These are phyloP conservation scores for Dryobota labecula DNA, from an alignment of 2,888 invertebrate genomes.

Conservation along the genomic window DNA sequence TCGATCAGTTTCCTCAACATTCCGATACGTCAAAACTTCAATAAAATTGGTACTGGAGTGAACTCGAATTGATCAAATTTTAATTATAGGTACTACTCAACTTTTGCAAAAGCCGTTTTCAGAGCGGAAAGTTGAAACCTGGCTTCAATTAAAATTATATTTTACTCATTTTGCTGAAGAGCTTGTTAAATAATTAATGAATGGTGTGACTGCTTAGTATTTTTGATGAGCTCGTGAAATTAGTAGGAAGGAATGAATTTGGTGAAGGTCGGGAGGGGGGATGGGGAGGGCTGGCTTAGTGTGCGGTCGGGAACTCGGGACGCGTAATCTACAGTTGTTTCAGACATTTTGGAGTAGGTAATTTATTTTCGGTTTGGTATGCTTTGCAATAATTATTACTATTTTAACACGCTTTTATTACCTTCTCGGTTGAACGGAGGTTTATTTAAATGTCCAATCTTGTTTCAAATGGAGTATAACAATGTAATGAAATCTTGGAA, in stretches of 20 bases:
- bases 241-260: slow-evolving; percentile 41
- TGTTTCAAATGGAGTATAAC: too few relatives aligned
- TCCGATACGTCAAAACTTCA: slow-evolving; percentile 22
- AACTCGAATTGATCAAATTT: slow-evolving; percentile 39
- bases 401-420: too few relatives aligned
- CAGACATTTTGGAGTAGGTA: slow-evolving; percentile 37
- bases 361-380: slow-evolving; percentile 37
- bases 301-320: slow-evolving; percentile 16
- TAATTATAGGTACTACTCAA: slow-evolving; percentile 36
- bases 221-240: slow-evolving; percentile 59
- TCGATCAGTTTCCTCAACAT: slow-evolving; percentile 9
- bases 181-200: slow-evolving; percentile 60
- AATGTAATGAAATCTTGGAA: too few relatives aligned
- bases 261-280: not conserved
- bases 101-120: slow-evolving; percentile 33
- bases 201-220: slow-evolving; percentile 49
- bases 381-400: slow-evolving; percentile 18
- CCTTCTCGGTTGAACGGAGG: too few relatives aligned
- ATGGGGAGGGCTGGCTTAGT: not conserved
- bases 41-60: slow-evolving; percentile 7
- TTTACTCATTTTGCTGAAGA: slow-evolving; percentile 52
- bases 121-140: slow-evolving; percentile 43
- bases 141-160: slow-evolving; percentile 60
- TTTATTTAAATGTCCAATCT: too few relatives aligned
- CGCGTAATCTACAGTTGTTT: slow-evolving; percentile 36